Conservation (phyloP, 2,113 vertebrate genomes). For the Sciurus niger region DNA sequence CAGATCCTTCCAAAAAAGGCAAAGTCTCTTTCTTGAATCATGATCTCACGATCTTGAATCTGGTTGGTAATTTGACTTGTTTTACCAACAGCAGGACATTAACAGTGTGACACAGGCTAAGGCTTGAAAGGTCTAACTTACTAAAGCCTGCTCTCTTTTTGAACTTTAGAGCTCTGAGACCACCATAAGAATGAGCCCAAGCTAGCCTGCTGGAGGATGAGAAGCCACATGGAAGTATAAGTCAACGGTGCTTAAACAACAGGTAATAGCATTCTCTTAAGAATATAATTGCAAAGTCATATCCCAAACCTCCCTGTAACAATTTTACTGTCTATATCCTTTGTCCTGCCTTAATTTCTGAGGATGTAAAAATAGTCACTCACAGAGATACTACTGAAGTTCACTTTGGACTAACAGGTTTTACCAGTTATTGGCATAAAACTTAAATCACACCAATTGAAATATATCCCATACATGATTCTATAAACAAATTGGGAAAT, state of each 20-base stretch:
- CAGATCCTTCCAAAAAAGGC: neutral
- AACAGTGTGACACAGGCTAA: neutral
- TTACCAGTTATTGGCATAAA: conserved; percentile 33
- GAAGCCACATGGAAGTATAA: neutral
- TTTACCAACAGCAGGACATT: neutral
- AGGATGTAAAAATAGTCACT: neutral
- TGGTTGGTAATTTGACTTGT: neutral
- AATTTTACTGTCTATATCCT: conserved; percentile 35
- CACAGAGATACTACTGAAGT: neutral
- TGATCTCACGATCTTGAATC: neutral
- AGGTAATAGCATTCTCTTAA: neutral
- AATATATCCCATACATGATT: neutral
- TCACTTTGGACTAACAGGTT: neutral
- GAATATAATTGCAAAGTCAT: neutral
- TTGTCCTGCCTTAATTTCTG: neutral
- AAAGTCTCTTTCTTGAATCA: neutral
- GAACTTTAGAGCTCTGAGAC: conserved; percentile 35
- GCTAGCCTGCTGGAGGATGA: neutral
- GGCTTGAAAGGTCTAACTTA: neutral
- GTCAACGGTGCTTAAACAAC: neutral
- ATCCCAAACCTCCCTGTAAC: neutral
- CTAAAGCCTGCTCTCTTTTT: neutral
- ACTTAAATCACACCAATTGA: conserved; percentile 31
- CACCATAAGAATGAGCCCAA: neutral
- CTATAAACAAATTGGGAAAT: conserved; percentile 9